Evolutionary conservation across 2,113 vertebrate genomes (phyloP).

Genomic region (Chloebia gouldiae): DNA sequence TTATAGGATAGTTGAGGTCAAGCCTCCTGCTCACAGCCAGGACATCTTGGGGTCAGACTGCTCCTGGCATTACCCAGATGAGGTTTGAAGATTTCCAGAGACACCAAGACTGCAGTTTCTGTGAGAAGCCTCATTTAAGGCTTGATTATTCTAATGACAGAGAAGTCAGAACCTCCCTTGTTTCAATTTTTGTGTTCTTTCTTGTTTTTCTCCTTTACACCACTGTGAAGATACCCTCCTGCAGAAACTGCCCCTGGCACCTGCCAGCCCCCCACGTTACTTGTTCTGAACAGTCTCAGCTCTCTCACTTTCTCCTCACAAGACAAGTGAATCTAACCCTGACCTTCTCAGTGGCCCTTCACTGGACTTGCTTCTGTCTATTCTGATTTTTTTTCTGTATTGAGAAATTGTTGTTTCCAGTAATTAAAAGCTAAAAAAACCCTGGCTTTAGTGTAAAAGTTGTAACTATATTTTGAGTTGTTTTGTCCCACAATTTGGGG

Average conservation of each 20-base stretch:
- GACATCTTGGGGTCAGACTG: neutral
- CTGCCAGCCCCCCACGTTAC: rapidly evolving
- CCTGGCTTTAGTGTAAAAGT: neutral
- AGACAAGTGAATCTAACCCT: neutral
- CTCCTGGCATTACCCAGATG: neutral
- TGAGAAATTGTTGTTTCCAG: neutral
- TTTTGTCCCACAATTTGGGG: neutral
- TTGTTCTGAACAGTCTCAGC: neutral
- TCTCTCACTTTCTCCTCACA: neutral
- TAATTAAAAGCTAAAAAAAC: neutral
- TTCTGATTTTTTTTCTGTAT: neutral
- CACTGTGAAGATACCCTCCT: neutral
- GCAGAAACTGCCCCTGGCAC: neutral
- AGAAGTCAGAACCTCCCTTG: neutral
- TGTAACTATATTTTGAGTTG: neutral
- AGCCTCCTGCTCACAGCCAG: neutral
- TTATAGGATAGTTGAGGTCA: neutral
- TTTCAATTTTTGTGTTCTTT: neutral
- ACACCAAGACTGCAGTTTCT: neutral
- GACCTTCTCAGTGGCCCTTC: neutral
- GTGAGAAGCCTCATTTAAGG: neutral
- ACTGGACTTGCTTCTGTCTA: neutral
- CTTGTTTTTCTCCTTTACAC: neutral
- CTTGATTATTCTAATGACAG: neutral
- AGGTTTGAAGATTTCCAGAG: neutral